These are phyloP conservation scores for Camptogramma bilineatum DNA, from an alignment of 2,888 invertebrate genomes.

Conservation along the genomic window DNA sequence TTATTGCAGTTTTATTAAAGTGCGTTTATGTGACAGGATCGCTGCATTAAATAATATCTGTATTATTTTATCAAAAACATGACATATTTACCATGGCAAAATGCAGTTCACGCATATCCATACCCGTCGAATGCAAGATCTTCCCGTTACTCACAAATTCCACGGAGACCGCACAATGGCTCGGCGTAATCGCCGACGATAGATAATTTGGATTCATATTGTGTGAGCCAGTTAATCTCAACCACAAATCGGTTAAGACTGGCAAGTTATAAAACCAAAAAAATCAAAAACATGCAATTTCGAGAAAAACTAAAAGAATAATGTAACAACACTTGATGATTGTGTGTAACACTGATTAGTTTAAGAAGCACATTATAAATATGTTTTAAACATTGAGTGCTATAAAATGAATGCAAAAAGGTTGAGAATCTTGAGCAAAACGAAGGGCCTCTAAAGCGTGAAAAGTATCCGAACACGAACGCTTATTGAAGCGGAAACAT, in stretches of 20 bases:
- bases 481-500: conserved; percentile 63
- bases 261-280: not conserved
- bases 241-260: conserved; percentile 20
- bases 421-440: conserved; percentile 40
- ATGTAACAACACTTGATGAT: not conserved
- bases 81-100: conserved; percentile 59
- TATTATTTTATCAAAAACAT: conserved; percentile 6
- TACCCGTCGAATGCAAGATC: conserved; percentile 65
- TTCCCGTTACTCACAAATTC: conserved; percentile 75
- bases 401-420: conserved; percentile 5
- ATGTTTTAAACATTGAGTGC: not conserved
- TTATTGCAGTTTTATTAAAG: conserved; percentile 4
- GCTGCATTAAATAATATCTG: not conserved
- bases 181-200: conserved; percentile 62
- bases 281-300: too few species aligned
- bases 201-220: conserved; percentile 72
- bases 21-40: not conserved
- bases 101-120: conserved; percentile 68
- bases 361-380: not conserved
- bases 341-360: not conserved
- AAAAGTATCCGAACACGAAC: conserved; percentile 56
- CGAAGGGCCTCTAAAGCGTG: conserved; percentile 60
- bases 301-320: too few species aligned
- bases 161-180: conserved; percentile 67
- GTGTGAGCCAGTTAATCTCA: conserved; percentile 50